Percentiles rank a stretch among this genome's conserved stretches.
Conservation (phyloP, 2,888 invertebrate genomes). For the Apamea monoglypha region DNA sequence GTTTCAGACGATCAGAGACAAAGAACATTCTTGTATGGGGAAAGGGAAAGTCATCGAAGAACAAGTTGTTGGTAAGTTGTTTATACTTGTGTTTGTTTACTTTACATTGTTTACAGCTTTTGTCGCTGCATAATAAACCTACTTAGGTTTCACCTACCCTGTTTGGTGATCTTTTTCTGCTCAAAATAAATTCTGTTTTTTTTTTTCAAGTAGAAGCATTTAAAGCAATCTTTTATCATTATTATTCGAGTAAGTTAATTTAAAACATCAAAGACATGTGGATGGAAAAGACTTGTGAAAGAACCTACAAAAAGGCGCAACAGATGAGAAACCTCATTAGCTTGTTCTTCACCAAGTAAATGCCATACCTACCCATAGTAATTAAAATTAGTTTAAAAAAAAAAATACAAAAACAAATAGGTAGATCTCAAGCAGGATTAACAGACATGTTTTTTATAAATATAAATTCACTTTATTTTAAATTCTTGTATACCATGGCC, state of each 20-base stretch:
- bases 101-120: neutral
- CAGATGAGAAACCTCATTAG: neutral
- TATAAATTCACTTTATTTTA: neutral
- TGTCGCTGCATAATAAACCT: neutral
- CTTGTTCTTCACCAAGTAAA: neutral
- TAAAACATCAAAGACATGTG: neutral
- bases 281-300: neutral
- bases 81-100: neutral
- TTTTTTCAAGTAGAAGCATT: neutral
- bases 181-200: neutral
- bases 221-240: neutral
- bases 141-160: neutral
- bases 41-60: constrained; percentile 88
- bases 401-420: neutral
- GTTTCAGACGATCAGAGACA: constrained; percentile 85
- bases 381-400: neutral
- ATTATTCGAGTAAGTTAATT: neutral
- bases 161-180: neutral
- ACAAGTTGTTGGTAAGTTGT: constrained; percentile 81
- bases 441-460: neutral
- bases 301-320: neutral
- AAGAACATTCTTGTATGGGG: constrained; percentile 88
- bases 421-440: neutral
- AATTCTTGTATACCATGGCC: neutral
- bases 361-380: neutral